Base-by-base conservation (phyloP, 2,888 invertebrate genomes). In the Aphidoletes aphidimyza region DNA sequence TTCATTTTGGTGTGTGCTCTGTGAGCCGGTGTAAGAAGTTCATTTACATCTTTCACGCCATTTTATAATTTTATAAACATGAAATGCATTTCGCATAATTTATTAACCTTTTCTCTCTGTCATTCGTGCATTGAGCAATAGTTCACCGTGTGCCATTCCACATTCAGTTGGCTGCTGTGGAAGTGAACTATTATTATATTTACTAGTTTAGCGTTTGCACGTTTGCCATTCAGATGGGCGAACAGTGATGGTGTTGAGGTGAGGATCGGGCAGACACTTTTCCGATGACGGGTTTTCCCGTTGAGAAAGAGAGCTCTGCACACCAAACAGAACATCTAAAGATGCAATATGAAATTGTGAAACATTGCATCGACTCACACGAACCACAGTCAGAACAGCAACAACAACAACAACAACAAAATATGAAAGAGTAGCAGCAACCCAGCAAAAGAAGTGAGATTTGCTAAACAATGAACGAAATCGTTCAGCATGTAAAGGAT, bases 31-130 rank as follows among this genome's bases (percentile, higher is more conserved):
- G 69, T 69, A 69, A 69, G 69, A 69, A 69, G 69, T 69, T 69
- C 69, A 69, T 69, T 69, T 69, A 69, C 69, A 69, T 69, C 69
- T 69, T 69, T 69, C 69, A 69, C 69, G 69, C 69, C 69, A 69
- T 69, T 69, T 69, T 69, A 69, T 69, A 69, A 69, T 69, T 69
- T 69, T 69, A 69, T 69, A 69, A 69, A 69, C 69, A 69, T 69
- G 69, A 69, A 69, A 69, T 69, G 69, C 69, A 69, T 26, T 69
- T 69, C 69, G 69, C 69, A 69, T 69, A 69, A 69, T 69, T 69
- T 69, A 69, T 69, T 69, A 69, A 69, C 69, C 69, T 69, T 69
- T 69, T 69, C 69, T 69, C n/a, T n/a, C n/a, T n/a, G n/a, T n/a
- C 30, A 14, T 69, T 69, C 69, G 14, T 69, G 69, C 69, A 69